These are phyloP conservation scores for Setipinna tenuifilis DNA, from an alignment of 2,797 vertebrate species.

Conservation along the genomic window DNA sequence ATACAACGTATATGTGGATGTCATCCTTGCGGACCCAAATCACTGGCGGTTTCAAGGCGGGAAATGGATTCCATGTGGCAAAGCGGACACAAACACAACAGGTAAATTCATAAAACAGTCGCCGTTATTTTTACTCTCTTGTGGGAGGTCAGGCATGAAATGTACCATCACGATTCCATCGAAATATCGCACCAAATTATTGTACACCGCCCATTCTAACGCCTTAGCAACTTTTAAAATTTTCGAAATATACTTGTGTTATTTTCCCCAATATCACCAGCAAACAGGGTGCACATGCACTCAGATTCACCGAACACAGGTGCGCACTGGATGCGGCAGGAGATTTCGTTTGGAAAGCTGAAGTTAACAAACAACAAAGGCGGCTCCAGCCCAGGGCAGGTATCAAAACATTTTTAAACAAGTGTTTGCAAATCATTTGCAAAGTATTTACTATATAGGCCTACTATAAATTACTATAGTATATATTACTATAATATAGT, in stretches of 20 bases:
- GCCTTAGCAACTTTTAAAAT: too few species aligned
- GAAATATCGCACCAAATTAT: background rate
- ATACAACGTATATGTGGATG: constrained; percentile 87
- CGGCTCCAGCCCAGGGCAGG: constrained; percentile 84
- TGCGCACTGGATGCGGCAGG: constrained; percentile 86
- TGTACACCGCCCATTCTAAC: background rate
- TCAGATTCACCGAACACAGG: constrained; percentile 86
- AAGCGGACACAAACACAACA: constrained; percentile 82
- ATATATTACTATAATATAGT: too few species aligned
- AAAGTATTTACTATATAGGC: too few species aligned
- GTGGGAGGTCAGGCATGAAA: background rate
- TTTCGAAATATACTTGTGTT: background rate
- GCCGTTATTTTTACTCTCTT: background rate
- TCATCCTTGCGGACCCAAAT: constrained; percentile 86
- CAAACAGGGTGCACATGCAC: constrained; percentile 84
- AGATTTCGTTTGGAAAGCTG: constrained; percentile 86
- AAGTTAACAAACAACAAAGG: constrained; percentile 87
- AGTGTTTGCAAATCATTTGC: background rate
- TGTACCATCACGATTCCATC: background rate
- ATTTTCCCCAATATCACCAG: constrained; percentile 53
- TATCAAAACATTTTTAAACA: constrained; percentile 51
- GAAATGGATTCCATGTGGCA: constrained; percentile 87
- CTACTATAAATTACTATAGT: too few species aligned
- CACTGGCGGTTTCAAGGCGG: constrained; percentile 87
- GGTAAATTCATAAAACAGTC: background rate